Conservation (phyloP, 2,797 vertebrate genomes). For the Capromys pilorides region DNA sequence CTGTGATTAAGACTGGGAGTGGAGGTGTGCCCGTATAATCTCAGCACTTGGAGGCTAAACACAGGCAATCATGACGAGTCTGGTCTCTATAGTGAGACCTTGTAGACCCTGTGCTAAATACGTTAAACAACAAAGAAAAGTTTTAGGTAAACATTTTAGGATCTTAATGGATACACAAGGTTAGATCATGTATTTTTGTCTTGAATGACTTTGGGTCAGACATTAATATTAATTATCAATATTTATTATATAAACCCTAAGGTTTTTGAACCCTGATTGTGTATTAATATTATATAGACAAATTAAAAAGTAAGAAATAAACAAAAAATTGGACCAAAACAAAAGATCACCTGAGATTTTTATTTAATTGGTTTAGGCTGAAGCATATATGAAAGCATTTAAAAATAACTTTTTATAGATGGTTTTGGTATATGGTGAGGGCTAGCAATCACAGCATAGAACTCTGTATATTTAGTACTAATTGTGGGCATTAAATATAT, state of each 20-base stretch:
- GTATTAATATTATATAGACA: background rate
- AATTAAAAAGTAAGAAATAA: constrained; percentile 34
- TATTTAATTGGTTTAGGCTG: background rate
- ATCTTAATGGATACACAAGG: background rate
- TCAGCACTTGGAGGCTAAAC: too few relatives aligned
- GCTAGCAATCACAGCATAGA: background rate
- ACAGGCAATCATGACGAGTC: too few relatives aligned
- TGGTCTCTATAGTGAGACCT: too few relatives aligned
- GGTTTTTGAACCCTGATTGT: background rate
- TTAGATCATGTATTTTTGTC: constrained; percentile 36
- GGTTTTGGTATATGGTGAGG: background rate
- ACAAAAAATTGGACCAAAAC: background rate
- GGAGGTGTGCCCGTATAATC: too few relatives aligned
- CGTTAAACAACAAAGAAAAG: too few relatives aligned
- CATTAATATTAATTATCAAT: background rate
- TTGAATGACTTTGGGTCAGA: constrained; percentile 27
- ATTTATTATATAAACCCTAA: background rate
- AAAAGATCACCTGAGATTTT: background rate
- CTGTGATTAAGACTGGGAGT: too few relatives aligned
- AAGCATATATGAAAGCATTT: background rate
- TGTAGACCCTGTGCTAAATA: too few relatives aligned
- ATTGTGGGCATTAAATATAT: background rate
- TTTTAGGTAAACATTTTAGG: constrained; percentile 17
- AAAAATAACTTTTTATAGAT: background rate
- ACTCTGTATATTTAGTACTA: background rate